Evolutionary conservation across 2,888 invertebrate genomes (phyloP).

Genomic region (Stenolophus ochropezus): DNA sequence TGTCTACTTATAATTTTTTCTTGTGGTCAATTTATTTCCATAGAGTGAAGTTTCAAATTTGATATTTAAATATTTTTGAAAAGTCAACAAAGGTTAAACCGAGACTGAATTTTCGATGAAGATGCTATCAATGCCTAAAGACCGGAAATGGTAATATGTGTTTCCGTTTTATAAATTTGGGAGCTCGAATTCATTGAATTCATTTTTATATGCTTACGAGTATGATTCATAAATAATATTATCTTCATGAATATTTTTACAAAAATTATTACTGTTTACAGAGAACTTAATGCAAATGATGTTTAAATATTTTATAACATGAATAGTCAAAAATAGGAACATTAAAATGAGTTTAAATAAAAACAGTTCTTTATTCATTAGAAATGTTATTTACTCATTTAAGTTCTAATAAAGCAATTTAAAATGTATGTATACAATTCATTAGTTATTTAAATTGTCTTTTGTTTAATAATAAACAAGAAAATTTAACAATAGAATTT

Average conservation of each 20-base stretch:
- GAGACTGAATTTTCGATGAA: not conserved
- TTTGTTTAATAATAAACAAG: no score
- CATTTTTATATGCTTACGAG: constrained; percentile 9
- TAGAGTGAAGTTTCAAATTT: no score
- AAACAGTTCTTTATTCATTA: not conserved
- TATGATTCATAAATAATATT: not conserved
- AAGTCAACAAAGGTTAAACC: not conserved
- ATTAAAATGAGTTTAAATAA: not conserved
- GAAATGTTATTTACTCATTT: not conserved
- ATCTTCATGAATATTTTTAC: not conserved
- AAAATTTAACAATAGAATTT: no score
- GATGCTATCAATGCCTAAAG: constrained; percentile 12
- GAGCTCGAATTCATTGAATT: not conserved
- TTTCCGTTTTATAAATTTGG: constrained; percentile 20
- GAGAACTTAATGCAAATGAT: not conserved
- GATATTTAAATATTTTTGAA: constrained; percentile 4
- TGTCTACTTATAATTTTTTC: no score
- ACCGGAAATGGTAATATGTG: constrained; percentile 32
- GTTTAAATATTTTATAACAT: not conserved
- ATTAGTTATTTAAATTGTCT: no score
- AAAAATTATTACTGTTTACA: not conserved
- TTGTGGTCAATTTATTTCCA: no score
- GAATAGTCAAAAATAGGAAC: not conserved
- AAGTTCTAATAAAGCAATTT: no score
- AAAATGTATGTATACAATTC: no score